phyloP scores from a whole-genome alignment of 2,888 invertebrate genomes.

The Abrostola triplasia region DNA sequence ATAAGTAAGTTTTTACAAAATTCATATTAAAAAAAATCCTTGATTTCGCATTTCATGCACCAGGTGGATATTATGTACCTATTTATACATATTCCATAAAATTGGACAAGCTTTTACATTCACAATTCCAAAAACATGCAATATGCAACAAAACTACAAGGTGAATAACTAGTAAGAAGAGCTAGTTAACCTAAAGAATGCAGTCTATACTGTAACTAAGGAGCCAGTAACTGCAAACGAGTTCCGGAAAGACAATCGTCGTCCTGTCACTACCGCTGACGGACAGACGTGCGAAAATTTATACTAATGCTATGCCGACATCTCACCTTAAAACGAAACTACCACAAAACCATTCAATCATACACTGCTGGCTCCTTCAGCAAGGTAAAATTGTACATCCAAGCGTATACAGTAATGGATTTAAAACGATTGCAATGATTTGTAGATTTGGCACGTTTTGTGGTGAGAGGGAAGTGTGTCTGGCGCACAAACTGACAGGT shows the following conservation, averaged over 20 bases:
- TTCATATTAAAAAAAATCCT: too few relatives aligned
- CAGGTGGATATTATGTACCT: too few relatives aligned
- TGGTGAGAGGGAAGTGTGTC: constrained; percentile 49
- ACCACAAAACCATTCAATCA: neutral
- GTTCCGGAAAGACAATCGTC: constrained; percentile 68
- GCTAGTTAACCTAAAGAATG: constrained; percentile 47
- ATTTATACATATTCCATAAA: too few relatives aligned
- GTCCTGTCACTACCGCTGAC: constrained; percentile 56
- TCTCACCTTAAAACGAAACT: neutral
- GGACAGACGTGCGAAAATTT: constrained; percentile 67
- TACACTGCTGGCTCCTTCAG: constrained; percentile 9
- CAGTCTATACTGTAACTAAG: constrained; percentile 42
- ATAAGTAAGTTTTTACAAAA: too few relatives aligned
- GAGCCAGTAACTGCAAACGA: constrained; percentile 56
- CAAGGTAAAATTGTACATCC: rapidly evolving
- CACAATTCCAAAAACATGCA: too few relatives aligned
- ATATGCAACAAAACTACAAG: neutral
- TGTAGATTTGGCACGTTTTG: neutral
- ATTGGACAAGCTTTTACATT: too few relatives aligned
- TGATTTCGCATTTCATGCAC: too few relatives aligned
- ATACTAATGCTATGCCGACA: constrained; percentile 62
- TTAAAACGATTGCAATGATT: rapidly evolving
- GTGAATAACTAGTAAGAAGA: constrained; percentile 34
- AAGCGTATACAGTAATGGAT: constrained; percentile 14
- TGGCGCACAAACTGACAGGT: constrained; percentile 63